Evolutionary conservation across 2,888 invertebrate genomes (phyloP).

Genomic region (Diarsia brunnea): DNA sequence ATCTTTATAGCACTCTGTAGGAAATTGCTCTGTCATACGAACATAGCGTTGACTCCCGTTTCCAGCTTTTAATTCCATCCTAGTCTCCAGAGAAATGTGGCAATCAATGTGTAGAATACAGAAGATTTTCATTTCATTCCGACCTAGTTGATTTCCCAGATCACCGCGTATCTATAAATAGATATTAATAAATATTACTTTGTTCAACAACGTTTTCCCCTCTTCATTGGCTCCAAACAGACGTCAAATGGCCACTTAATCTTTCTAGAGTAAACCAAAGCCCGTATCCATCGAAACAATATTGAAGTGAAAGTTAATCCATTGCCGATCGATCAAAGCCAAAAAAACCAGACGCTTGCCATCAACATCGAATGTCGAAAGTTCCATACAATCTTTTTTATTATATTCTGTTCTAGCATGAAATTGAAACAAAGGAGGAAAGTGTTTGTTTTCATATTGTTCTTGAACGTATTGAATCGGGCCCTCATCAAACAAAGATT

Average conservation of each 20-base stretch:
- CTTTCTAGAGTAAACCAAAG: conserved; percentile 63
- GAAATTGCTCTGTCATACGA: conserved; percentile 30
- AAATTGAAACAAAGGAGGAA: conserved; percentile 45
- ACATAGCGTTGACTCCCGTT: conserved; percentile 17
- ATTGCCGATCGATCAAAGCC: conserved; percentile 71
- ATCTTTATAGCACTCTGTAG: conserved; percentile 3
- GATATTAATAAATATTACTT: conserved; percentile 19
- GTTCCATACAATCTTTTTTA: conserved; percentile 42
- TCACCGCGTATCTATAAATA: background rate
- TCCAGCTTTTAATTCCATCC: conserved; percentile 26
- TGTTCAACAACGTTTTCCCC: conserved; percentile 15
- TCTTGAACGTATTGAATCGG: conserved; percentile 13
- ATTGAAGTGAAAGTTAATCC: conserved; percentile 67
- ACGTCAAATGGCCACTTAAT: conserved; percentile 64
- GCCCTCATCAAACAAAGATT: conserved; percentile 9
- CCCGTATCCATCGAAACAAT: conserved; percentile 68
- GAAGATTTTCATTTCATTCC: conserved; percentile 8
- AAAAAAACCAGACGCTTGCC: conserved; percentile 63
- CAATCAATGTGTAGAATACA: conserved; percentile 18
- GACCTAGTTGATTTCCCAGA: conserved; percentile 31
- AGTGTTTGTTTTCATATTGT: conserved; percentile 34
- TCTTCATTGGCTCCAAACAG: conserved; percentile 51
- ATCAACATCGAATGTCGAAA: conserved; percentile 44
- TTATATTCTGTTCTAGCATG: conserved; percentile 35
- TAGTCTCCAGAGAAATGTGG: conserved; percentile 36